Evolutionary conservation across 2,888 invertebrate genomes (phyloP).

Genomic region (Hipparchia sbordonii): DNA sequence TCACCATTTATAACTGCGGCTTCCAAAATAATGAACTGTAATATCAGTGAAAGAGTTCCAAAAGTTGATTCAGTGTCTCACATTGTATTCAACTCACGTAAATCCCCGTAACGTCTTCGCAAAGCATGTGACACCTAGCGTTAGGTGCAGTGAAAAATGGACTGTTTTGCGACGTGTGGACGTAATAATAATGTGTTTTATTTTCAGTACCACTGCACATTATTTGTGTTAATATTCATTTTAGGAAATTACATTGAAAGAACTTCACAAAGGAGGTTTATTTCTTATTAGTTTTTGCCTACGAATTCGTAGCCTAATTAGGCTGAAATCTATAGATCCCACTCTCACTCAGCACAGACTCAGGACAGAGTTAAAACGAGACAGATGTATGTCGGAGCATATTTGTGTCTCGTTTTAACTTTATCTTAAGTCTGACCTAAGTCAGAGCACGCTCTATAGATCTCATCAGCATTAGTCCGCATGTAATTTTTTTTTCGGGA

Average conservation of each 20-base stretch:
- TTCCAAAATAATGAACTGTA: not conserved
- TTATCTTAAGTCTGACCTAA: no score
- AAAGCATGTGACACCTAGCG: constrained; percentile 74
- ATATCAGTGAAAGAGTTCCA: constrained; percentile 55
- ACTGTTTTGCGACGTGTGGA: constrained; percentile 70
- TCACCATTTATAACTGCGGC: not conserved
- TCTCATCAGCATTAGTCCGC: no score
- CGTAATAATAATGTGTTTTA: constrained; percentile 62
- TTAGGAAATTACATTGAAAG: constrained; percentile 50
- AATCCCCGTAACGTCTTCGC: constrained; percentile 74
- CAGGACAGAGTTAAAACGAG: no score
- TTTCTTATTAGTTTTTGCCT: no score
- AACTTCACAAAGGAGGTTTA: not conserved
- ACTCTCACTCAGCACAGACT: no score
- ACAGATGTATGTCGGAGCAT: no score
- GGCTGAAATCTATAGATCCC: no score
- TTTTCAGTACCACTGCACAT: constrained; percentile 74
- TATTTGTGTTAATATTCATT: constrained; percentile 80
- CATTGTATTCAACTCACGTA: constrained; percentile 70
- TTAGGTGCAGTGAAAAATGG: constrained; percentile 81
- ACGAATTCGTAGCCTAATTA: no score
- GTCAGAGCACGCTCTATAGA: no score
- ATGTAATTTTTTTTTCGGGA: no score
- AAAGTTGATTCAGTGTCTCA: constrained; percentile 63
- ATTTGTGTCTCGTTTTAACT: no score